phyloP scores from a whole-genome alignment of 2,888 invertebrate species.

The Nymphalis urticae region DNA sequence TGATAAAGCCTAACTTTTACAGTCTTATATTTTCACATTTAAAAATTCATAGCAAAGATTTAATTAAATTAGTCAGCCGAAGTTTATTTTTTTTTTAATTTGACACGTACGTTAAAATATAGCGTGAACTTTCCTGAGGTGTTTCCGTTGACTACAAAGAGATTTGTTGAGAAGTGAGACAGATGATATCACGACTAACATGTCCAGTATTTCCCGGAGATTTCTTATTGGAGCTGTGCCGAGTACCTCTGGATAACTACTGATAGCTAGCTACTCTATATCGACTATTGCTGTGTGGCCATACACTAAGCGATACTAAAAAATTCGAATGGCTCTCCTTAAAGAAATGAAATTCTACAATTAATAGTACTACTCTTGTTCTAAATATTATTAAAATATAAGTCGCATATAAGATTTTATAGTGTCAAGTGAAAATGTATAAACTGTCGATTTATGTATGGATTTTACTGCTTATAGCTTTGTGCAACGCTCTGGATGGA shows the following conservation, averaged over 20 bases:
- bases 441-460: no score
- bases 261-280: constrained; percentile 27
- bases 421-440: no score
- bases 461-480: no score
- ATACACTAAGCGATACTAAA: background rate
- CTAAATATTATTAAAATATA: no score
- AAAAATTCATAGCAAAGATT: no score
- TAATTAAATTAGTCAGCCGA: no score
- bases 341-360: no score
- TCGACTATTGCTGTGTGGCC: constrained; percentile 25
- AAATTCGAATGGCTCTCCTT: background rate
- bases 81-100: background rate
- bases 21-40: no score
- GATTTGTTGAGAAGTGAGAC: constrained; percentile 9
- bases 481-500: no score
- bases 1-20: no score
- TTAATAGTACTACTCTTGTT: no score
- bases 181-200: constrained; percentile 16
- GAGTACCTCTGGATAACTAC: constrained; percentile 16
- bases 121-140: background rate
- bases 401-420: no score
- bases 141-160: constrained; percentile 3
- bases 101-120: background rate
- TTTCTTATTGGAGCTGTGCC: constrained; percentile 21
- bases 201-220: constrained; percentile 15